Conservation (phyloP, 1,140 invertebrate species). For the Musca domestica region DNA sequence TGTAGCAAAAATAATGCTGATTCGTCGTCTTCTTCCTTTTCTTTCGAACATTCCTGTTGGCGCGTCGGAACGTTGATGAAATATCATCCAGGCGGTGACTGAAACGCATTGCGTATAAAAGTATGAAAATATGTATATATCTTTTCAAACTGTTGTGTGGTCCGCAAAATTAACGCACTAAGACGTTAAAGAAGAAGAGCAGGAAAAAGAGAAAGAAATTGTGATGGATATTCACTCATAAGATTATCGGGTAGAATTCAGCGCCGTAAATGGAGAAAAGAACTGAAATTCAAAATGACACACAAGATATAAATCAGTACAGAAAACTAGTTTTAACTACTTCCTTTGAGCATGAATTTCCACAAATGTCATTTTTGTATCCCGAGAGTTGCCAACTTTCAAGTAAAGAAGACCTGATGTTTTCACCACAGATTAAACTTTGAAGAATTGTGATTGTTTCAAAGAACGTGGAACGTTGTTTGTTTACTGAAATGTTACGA, state of each 20-base stretch:
- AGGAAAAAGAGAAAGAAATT: neutral
- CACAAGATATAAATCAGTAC: conserved; percentile 10
- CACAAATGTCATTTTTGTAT: neutral
- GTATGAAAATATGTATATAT: no score
- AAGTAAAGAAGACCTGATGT: no score
- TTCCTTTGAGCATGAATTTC: neutral
- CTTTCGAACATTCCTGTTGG: no score
- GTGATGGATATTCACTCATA: conserved; percentile 5
- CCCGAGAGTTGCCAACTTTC: neutral
- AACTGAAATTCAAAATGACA: neutral
- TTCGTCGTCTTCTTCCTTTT: no score
- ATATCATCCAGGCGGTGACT: neutral
- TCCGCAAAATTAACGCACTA: conserved; percentile 7
- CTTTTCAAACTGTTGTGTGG: conserved; percentile 6
- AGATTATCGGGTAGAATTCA: neutral
- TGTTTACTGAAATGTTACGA: no score
- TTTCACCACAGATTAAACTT: no score
- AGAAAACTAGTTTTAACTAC: conserved; percentile 8
- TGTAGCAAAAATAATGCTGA: no score
- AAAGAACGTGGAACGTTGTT: no score
- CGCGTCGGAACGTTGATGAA: no score
- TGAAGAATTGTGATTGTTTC: no score
- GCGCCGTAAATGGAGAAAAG: neutral
- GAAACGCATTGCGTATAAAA: neutral
- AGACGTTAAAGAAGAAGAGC: no score